Evolutionary conservation across 2,113 vertebrate species (phyloP).

Genomic region (Capreolus pygargus): DNA sequence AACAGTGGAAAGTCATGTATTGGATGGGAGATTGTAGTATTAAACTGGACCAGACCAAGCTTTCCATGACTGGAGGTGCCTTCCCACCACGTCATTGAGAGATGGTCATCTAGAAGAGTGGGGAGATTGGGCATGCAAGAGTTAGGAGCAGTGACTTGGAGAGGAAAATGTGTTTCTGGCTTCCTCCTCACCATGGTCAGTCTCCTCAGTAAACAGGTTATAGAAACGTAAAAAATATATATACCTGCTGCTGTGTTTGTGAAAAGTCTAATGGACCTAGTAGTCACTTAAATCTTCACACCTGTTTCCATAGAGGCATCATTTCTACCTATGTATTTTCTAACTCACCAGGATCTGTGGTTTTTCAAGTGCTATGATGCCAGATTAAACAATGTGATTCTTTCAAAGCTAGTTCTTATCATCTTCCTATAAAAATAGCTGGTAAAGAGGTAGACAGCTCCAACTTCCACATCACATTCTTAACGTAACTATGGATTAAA

Average conservation of each 20-base stretch:
- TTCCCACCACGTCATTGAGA: neutral
- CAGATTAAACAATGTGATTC: constrained; percentile 49
- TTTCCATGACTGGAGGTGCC: neutral
- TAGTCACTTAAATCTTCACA: constrained; percentile 13
- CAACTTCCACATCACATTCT: neutral
- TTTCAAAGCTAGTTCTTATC: constrained; percentile 46
- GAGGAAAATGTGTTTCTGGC: neutral
- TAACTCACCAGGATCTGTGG: constrained; percentile 25
- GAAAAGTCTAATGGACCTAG: neutral
- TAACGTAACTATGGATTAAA: neutral
- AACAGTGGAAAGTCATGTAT: neutral
- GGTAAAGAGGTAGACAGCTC: neutral
- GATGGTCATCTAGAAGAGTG: neutral
- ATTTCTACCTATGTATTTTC: constrained; percentile 48
- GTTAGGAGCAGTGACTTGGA: neutral
- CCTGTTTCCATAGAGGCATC: constrained; percentile 60
- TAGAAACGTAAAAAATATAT: neutral
- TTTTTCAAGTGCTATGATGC: constrained; percentile 19
- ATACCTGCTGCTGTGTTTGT: neutral
- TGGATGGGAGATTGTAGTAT: neutral
- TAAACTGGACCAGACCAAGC: neutral
- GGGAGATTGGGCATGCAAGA: neutral
- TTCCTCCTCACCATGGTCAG: neutral
- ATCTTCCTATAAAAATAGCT: constrained; percentile 49
- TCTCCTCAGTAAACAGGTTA: neutral